A percentile compares a stretch with the other conserved stretches of the same genome.
These are phyloP conservation scores for Drosophila histrio DNA, from an alignment of 2,888 invertebrate species.

Conservation along the genomic window DNA sequence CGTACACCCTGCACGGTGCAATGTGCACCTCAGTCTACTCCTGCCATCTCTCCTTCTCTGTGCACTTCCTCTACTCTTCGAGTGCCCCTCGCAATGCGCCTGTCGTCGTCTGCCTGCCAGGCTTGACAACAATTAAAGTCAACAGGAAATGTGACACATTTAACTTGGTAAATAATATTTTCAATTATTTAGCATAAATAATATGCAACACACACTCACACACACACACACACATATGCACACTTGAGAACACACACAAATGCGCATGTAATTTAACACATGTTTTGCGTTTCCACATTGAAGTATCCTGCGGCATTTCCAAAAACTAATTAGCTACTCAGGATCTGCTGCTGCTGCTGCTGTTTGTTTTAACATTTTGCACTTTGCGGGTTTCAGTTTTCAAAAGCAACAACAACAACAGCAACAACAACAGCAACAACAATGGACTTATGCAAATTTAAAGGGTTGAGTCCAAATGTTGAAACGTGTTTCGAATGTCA, in stretches of 20 bases:
- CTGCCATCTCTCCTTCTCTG: not conserved
- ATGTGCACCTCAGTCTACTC: not conserved
- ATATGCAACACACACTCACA: conserved; percentile 21
- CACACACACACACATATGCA: not conserved
- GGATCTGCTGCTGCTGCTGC: conserved; percentile 1
- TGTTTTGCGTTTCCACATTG: conserved; percentile 50
- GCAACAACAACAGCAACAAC: not conserved
- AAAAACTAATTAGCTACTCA: conserved; percentile 73
- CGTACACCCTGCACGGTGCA: conserved; percentile 28
- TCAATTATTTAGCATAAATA: conserved; percentile 77
- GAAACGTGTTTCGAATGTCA: conserved; percentile 1
- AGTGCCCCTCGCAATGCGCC: not conserved
- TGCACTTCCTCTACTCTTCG: not conserved
- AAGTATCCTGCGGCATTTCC: conserved; percentile 68
- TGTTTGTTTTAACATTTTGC: conserved; percentile 34
- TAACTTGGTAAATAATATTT: conserved; percentile 77
- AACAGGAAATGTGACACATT: conserved; percentile 79
- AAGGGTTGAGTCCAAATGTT: not conserved
- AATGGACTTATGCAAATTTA: not conserved
- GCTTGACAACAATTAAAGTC: conserved; percentile 76
- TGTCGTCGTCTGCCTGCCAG: conserved; percentile 46
- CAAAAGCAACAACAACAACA: conserved; percentile 9
- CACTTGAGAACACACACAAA: not conserved
- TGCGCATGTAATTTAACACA: conserved; percentile 68
- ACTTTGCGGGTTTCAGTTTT: conserved; percentile 25